Evolutionary conservation across 2,888 invertebrate species (phyloP), one percentile per base, ranked within the genome.

Genomic region (Drosophila nr. perissopoda): DNA sequence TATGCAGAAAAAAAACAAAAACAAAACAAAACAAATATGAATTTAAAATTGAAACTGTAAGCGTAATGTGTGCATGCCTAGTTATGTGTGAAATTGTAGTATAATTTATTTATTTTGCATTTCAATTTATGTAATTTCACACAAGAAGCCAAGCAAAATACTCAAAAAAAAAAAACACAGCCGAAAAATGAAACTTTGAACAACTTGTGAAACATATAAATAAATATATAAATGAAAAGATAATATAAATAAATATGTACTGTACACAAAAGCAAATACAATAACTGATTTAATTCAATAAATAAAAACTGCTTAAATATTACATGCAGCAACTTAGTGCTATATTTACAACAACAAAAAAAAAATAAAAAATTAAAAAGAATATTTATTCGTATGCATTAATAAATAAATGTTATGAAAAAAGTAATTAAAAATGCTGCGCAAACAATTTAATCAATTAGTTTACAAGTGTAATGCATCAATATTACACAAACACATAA

Each of bases 321-420:
- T 75, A 81, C 66, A 49, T 70, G 87, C 84, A 81, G 71, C 79
- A 79, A 76, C 65, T 75, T 83, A 89, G 89, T 85, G 84, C 87
- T 85, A 89, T 89, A 89, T 66, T 87, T 56, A 63, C 29, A 72
- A 33, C 58, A 42, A 64, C 1, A 27, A 67, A 51, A 7, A 7
- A 8, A 69, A 57, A 64, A 64, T 40, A 65, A 63, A 21, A 21
- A 21, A 21, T 21, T 21, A 21, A 21, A 21, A 21, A 33, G 71
- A 63, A 69, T 86, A 89, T 81, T 73, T 83, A 83, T 84, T 82
- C 76, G 70, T 81, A 74, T 74, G 76, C 72, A 81, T 86, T 54
- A 60, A 76, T 65, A 87, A 87, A 73, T 67, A 81, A 87, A 75
- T 73, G 66, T 76, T 69, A 61, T 59, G 69, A 49, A 64, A 29